These are phyloP conservation scores for Macquaria australasica DNA, from an alignment of 2,113 vertebrate species.

Conservation along the genomic window DNA sequence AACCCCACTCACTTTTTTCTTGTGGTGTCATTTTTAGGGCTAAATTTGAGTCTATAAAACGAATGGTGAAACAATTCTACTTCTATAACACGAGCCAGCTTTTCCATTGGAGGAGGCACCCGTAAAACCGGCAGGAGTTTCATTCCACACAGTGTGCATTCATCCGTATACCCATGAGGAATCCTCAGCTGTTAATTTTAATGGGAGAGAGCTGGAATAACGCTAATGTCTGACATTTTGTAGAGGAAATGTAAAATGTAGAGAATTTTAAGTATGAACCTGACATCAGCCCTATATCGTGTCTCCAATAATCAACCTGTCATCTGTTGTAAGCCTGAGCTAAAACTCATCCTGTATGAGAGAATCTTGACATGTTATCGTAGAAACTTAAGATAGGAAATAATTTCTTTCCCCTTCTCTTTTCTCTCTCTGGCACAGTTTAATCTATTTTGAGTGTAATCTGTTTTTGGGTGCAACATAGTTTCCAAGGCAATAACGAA, in stretches of 20 bases:
- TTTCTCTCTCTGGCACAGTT: neutral
- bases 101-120: constrained; percentile 60
- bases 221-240: constrained; percentile 35
- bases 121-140: constrained; percentile 51
- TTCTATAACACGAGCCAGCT: constrained; percentile 57
- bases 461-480: constrained; percentile 31
- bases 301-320: constrained; percentile 53
- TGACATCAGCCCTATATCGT: constrained; percentile 46
- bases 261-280: constrained; percentile 41
- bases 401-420: neutral
- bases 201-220: constrained; percentile 45
- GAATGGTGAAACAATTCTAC: constrained; percentile 64
- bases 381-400: constrained; percentile 18
- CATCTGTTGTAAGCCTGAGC: constrained; percentile 40
- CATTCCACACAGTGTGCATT: constrained; percentile 54
- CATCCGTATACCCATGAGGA: constrained; percentile 50
- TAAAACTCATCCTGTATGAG: constrained; percentile 35
- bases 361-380: constrained; percentile 17
- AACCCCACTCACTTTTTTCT: constrained; percentile 36
- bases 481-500: constrained; percentile 37
- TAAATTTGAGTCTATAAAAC: constrained; percentile 70
- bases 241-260: constrained; percentile 33
- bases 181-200: constrained; percentile 54
- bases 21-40: constrained; percentile 57
- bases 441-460: constrained; percentile 23